Conservation (phyloP, 2,113 vertebrate species). For the Pelobates fuscus region DNA sequence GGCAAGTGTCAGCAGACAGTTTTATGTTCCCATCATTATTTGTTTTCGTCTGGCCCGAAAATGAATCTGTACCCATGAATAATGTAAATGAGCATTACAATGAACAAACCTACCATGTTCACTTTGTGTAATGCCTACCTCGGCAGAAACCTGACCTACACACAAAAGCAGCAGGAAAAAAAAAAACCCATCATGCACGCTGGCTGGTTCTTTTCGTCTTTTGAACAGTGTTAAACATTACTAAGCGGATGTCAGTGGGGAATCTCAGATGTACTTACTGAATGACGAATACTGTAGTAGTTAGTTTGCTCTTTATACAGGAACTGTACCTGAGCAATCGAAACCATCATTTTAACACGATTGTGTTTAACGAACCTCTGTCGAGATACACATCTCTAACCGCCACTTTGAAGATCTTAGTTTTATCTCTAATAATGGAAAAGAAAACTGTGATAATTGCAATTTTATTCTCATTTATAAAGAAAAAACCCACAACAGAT, state of each 20-base stretch:
- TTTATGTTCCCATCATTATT: conserved; percentile 11
- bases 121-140: conserved; percentile 3
- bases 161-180: background rate
- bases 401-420: no score
- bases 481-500: conserved; percentile 17
- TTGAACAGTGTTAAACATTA: background rate
- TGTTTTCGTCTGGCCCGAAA: conserved; percentile 11
- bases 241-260: background rate
- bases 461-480: background rate
- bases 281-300: background rate
- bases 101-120: conserved; percentile 35
- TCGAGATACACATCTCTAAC: no score
- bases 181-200: background rate
- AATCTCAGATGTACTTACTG: background rate
- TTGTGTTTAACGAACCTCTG: no score
- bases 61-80: conserved; percentile 34
- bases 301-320: background rate
- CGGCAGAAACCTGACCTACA: conserved; percentile 31
- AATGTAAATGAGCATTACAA: conserved; percentile 31
- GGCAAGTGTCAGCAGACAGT: background rate
- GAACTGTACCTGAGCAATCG: no score
- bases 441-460: no score
- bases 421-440: no score
- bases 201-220: background rate
- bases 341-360: no score